These are phyloP conservation scores for Coreoperca whiteheadi DNA, from an alignment of 2,113 vertebrate species.

Conservation along the genomic window DNA sequence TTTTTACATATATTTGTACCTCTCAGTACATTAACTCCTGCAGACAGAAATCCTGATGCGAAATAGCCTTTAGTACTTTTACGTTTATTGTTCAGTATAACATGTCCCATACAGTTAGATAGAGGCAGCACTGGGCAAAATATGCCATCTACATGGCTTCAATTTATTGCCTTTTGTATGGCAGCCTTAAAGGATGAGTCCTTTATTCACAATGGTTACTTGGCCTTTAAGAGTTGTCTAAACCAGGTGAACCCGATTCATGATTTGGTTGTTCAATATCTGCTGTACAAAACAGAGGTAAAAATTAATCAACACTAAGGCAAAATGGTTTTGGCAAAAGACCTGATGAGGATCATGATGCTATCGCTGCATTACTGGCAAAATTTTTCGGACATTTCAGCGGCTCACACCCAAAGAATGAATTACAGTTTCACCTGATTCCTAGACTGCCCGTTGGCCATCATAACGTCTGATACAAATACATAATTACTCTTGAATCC, in stretches of 20 bases:
- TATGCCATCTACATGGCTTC: conserved; percentile 41
- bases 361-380: neutral
- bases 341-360: conserved; percentile 10
- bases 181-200: conserved; percentile 29
- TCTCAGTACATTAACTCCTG: neutral
- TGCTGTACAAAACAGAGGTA: conserved; percentile 26
- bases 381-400: conserved; percentile 3
- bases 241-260: conserved; percentile 46
- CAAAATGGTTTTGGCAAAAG: conserved; percentile 47
- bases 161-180: conserved; percentile 38
- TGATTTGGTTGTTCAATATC: conserved; percentile 31
- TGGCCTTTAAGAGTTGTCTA: conserved; percentile 35
- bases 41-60: neutral
- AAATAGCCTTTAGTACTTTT: conserved; percentile 22
- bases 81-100: conserved; percentile 66
- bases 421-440: conserved; percentile 39
- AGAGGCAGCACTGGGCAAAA: conserved; percentile 52
- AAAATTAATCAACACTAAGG: conserved; percentile 38
- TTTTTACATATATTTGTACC: neutral
- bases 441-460: conserved; percentile 11
- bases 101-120: conserved; percentile 66
- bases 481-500: conserved; percentile 29
- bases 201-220: conserved; percentile 36
- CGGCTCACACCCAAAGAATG: conserved; percentile 4
- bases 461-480: conserved; percentile 5